These are phyloP conservation scores for Tricholaema leucomelas DNA, from an alignment of 2,113 vertebrate species.

Conservation along the genomic window DNA sequence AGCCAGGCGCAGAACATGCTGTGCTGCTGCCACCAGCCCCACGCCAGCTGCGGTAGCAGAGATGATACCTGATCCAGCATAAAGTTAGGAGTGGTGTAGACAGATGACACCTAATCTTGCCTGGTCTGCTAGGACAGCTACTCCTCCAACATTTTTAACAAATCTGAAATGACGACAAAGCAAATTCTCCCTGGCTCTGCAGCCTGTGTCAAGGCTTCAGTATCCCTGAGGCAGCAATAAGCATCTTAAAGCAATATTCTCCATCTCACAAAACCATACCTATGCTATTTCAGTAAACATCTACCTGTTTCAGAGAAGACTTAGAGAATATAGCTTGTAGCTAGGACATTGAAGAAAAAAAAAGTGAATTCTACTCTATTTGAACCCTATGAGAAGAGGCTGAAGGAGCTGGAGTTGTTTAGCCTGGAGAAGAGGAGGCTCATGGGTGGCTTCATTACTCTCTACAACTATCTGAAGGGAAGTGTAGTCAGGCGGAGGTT, in stretches of 20 bases:
- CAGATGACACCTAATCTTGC: constrained; percentile 3
- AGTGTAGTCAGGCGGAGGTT: too few species aligned
- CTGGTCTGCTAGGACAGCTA: constrained; percentile 11
- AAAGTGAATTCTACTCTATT: constrained; percentile 39
- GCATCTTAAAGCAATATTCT: background rate
- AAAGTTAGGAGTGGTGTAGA: constrained; percentile 12
- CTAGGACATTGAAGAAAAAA: background rate
- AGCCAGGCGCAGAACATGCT: constrained; percentile 4
- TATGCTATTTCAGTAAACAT: background rate
- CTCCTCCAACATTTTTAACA: constrained; percentile 16
- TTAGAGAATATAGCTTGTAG: background rate
- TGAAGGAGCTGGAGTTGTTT: too few species aligned
- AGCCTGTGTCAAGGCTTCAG: background rate
- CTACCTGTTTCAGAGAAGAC: background rate
- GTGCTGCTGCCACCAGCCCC: background rate
- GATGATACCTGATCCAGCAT: constrained; percentile 29
- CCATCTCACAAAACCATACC: background rate
- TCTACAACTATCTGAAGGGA: too few species aligned
- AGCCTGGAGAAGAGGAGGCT: too few species aligned
- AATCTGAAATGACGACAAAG: constrained; percentile 37
- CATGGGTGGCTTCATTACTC: too few species aligned
- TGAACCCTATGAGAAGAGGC: too few species aligned
- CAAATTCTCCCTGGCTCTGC: background rate
- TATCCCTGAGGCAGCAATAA: background rate
- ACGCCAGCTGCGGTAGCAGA: constrained; percentile 31